Conservation (phyloP, 2,113 vertebrate species). For the Poeciliopsis occidentalis region DNA sequence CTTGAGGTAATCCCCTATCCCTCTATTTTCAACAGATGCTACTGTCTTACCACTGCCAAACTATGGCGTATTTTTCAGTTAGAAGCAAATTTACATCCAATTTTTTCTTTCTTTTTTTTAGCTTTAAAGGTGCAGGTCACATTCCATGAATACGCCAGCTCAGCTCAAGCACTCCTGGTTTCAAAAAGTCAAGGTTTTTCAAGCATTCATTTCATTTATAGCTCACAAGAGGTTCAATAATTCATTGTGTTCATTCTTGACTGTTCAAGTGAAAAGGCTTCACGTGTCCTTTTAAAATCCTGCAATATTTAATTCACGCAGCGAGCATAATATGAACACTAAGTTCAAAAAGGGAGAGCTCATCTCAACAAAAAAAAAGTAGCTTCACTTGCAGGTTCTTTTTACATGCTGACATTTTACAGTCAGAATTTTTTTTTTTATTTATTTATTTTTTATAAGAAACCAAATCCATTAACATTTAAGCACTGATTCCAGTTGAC, state of each 20-base stretch:
- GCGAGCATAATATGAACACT: constrained; percentile 1
- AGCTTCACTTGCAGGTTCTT: constrained; percentile 5
- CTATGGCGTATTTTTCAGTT: constrained; percentile 13
- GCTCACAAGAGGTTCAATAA: constrained; percentile 45
- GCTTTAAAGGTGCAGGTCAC: constrained; percentile 22
- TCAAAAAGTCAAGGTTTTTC: constrained; percentile 32
- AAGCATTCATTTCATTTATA: constrained; percentile 28
- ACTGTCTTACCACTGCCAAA: constrained; percentile 10
- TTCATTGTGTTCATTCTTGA: constrained; percentile 1
- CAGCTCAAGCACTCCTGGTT: constrained; percentile 33
- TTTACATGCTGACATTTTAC: constrained; percentile 7
- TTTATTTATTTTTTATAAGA: neutral
- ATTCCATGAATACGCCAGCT: constrained; percentile 54
- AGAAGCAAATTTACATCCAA: constrained; percentile 26
- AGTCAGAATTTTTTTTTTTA: neutral
- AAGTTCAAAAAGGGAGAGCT: constrained; percentile 14
- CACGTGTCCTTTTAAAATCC: neutral
- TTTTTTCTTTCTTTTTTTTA: constrained; percentile 18
- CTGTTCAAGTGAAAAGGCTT: neutral
- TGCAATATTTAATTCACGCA: neutral
- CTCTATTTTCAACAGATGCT: constrained; percentile 34
- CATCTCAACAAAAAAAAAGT: neutral
- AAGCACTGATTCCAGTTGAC: neutral
- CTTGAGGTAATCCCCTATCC: constrained; percentile 1
- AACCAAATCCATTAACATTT: neutral